phyloP scores from a whole-genome alignment of 2,888 invertebrate genomes.

The Lepidochrysops patricia region DNA sequence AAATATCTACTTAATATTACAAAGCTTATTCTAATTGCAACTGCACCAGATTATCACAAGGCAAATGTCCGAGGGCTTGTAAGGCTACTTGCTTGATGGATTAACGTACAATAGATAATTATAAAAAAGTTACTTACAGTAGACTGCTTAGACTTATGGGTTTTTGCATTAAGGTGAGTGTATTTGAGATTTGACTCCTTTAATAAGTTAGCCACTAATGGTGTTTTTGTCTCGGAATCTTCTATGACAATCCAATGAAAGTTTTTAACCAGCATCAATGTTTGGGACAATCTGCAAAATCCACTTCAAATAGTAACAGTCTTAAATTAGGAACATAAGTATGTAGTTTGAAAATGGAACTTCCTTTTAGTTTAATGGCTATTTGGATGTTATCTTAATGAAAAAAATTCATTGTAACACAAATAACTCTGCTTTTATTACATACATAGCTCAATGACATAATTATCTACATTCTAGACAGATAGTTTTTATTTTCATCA shows the following conservation, averaged over 20 bases:
- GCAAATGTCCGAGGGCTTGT: too few relatives aligned
- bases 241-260: conserved; percentile 96
- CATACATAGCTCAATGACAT: background rate
- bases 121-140: conserved; percentile 45
- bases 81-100: too few relatives aligned
- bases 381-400: background rate
- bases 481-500: too few relatives aligned
- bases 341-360: background rate
- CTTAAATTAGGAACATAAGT: background rate
- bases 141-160: conserved; percentile 58
- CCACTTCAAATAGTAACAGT: background rate
- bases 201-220: conserved; percentile 82
- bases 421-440: background rate
- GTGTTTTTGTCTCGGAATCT: conserved; percentile 82
- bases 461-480: background rate
- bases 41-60: too few relatives aligned
- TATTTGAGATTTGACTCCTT: conserved; percentile 78
- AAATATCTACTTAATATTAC: too few relatives aligned
- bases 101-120: too few relatives aligned
- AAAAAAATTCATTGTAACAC: background rate
- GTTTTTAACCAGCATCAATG: conserved; percentile 88
- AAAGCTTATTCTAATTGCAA: too few relatives aligned
- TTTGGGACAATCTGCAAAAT: conserved; percentile 83
- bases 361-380: background rate
- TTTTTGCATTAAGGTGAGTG: conserved; percentile 76